These are phyloP conservation scores for Thymelicus sylvestris DNA, from an alignment of 2,888 invertebrate genomes.

Conservation along the genomic window DNA sequence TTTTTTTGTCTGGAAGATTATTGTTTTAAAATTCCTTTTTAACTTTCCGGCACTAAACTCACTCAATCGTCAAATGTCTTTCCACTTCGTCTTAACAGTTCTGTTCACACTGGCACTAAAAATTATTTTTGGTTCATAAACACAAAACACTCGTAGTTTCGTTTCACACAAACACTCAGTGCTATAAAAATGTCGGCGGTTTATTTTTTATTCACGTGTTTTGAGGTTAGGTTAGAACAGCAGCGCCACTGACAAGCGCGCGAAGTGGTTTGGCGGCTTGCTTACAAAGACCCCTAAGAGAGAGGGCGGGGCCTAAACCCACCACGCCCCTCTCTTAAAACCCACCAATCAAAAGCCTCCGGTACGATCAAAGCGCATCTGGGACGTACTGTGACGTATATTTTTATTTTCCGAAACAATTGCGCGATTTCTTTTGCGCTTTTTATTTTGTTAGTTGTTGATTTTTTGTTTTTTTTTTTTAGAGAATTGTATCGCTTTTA, in stretches of 20 bases:
- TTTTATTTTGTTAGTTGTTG: slow-evolving; percentile 53
- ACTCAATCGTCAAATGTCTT: slow-evolving; percentile 9
- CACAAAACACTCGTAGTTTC: slow-evolving; percentile 24
- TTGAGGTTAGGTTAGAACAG: slow-evolving; percentile 55
- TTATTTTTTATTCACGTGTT: slow-evolving; percentile 57
- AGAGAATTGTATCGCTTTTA: slow-evolving; percentile 64
- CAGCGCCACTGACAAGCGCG: slow-evolving; percentile 81
- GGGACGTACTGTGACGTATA: slow-evolving; percentile 76
- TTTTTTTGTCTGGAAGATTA: slow-evolving; percentile 23
- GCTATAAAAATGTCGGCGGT: slow-evolving; percentile 22
- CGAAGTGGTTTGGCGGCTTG: slow-evolving; percentile 74
- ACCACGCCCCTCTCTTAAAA: slow-evolving; percentile 65
- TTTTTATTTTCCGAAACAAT: slow-evolving; percentile 78
- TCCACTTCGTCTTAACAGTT: slow-evolving; percentile 20
- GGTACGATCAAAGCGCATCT: slow-evolving; percentile 71
- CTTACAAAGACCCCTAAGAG: slow-evolving; percentile 69
- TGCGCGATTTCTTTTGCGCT: slow-evolving; percentile 56
- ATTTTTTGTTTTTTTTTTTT: slow-evolving; percentile 51
- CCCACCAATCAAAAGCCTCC: slow-evolving; percentile 61
- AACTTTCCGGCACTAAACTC: neutral
- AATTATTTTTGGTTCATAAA: slow-evolving; percentile 6
- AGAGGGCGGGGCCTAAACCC: slow-evolving; percentile 65
- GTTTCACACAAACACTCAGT: slow-evolving; percentile 23
- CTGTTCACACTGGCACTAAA: slow-evolving; percentile 22
- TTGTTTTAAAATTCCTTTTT: neutral